A percentile compares a stretch with the other conserved stretches of the same genome.
Conservation (phyloP, 1,140 invertebrate species). For the Penaeus indicus region DNA sequence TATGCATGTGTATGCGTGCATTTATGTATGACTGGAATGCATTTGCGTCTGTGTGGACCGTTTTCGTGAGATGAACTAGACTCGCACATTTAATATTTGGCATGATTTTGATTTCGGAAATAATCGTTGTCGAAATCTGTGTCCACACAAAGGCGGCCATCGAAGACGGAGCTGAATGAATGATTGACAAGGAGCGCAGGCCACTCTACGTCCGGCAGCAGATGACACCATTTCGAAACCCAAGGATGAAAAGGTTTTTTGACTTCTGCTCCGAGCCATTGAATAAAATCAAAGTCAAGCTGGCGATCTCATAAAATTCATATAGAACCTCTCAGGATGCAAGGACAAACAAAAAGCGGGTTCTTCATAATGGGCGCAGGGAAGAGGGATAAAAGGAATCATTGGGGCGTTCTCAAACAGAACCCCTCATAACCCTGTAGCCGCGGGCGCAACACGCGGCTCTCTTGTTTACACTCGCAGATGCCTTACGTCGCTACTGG, state of each 20-base stretch:
- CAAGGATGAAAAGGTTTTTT: background rate
- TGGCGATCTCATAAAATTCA: constrained; percentile 59
- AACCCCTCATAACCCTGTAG: constrained; percentile 58
- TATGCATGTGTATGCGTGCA: too few relatives aligned
- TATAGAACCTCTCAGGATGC: constrained; percentile 51
- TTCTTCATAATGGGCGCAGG: constrained; percentile 56
- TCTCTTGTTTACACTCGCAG: constrained; percentile 43
- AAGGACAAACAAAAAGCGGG: constrained; percentile 57
- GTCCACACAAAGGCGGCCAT: too few relatives aligned
- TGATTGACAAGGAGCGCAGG: constrained; percentile 37
- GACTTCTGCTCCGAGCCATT: background rate
- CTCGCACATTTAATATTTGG: too few relatives aligned
- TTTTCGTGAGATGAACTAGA: too few relatives aligned
- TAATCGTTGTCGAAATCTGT: too few relatives aligned
- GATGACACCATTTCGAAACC: background rate
- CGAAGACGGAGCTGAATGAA: background rate
- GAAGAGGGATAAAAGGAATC: constrained; percentile 51
- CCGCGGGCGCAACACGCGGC: constrained; percentile 48
- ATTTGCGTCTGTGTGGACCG: too few relatives aligned
- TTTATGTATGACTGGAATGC: too few relatives aligned
- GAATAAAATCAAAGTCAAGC: constrained; percentile 39
- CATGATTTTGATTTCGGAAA: too few relatives aligned
- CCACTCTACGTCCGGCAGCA: background rate
- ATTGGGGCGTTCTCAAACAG: constrained; percentile 55
- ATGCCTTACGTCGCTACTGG: constrained; percentile 31